A percentile compares a stretch with the other conserved stretches of the same genome.
These are phyloP conservation scores for Poeciliopsis turneri DNA, from an alignment of 2,797 vertebrate species.

Conservation along the genomic window DNA sequence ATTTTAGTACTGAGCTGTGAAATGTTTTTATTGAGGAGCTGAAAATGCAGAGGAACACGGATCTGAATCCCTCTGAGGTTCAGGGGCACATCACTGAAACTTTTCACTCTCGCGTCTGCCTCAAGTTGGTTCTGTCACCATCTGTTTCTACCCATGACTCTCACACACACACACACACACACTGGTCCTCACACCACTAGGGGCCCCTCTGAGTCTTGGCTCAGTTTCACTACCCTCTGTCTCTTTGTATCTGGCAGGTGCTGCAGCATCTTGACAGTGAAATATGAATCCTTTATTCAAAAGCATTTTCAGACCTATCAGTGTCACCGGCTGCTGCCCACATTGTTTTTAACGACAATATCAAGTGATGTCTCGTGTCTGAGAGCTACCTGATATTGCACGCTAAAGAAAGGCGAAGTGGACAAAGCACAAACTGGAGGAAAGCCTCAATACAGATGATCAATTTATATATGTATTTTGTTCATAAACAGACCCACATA, in stretches of 20 bases:
- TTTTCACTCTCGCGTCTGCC: neutral
- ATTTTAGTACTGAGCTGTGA: neutral
- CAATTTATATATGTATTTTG: neutral
- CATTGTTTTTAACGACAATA: constrained; percentile 4
- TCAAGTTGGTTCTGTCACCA: constrained; percentile 41
- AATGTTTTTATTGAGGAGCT: constrained; percentile 11
- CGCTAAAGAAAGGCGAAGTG: neutral
- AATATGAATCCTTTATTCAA: constrained; percentile 38
- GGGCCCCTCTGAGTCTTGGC: constrained; percentile 34
- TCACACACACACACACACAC: neutral
- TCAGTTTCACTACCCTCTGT: constrained; percentile 17
- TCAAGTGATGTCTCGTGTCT: neutral
- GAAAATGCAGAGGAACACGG: constrained; percentile 19
- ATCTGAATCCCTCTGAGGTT: constrained; percentile 35
- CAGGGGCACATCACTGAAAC: constrained; percentile 32
- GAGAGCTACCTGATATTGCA: neutral
- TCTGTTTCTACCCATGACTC: constrained; percentile 40
- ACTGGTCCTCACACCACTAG: constrained; percentile 26
- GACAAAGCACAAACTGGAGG: neutral
- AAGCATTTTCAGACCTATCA: constrained; percentile 27
- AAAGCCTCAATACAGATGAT: neutral
- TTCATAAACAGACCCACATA: neutral
- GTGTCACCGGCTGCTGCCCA: constrained; percentile 21
- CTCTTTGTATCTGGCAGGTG: constrained; percentile 9
- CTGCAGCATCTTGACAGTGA: constrained; percentile 40